Base-by-base conservation (phyloP, 2,888 invertebrate genomes). In the Spodoptera littoralis region DNA sequence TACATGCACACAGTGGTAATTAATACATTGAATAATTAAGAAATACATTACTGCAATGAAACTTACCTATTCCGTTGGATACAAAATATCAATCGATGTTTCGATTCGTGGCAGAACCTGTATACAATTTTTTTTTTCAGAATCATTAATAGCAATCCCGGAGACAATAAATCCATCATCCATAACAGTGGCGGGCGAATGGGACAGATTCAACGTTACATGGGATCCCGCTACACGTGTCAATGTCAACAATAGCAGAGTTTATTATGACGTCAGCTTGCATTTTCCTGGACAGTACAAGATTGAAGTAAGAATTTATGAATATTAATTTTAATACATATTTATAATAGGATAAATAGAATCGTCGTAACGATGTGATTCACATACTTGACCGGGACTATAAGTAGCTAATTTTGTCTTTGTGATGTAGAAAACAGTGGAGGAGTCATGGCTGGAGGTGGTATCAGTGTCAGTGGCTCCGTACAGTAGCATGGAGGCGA, bases 181-280 rank as follows among this genome's bases (percentile, higher is more conserved):
- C 0, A 96, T 99, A 58, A 90, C 89, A 51, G 96, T 98, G 4
- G 91, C 93, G 3, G 98, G 98, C 0, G 96, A 96, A 13, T 98
- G 97, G 96, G 96, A 97, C 69, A 95, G 96, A 45, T 99, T 99
- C 84, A 97, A 97, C 77, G 96, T 99, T 47, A 96, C 96, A 2
- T 99, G 99, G 99, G 93, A 96, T 18, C 96, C 97, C 0, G 96
- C 97, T 0, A 92, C 90, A 0, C 96, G 96, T 57, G 97, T 97
- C 4, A 98, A 97, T 80, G 96, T 97, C 0, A 98, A 97, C 83
- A 97, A 97, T 84, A 98, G 97, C 12, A 95, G 96, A 4, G 96
- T 98, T 0, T 97, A 96, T 85, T 99, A 99, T 85, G 97, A 98
- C 85, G 95, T 98, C 52, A 96, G 96, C 87, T 94, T 97, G 42